Evolutionary conservation across 2,797 vertebrate genomes (phyloP), one percentile per base, ranked within the genome.

Genomic region (Phalloptychus januarius): DNA sequence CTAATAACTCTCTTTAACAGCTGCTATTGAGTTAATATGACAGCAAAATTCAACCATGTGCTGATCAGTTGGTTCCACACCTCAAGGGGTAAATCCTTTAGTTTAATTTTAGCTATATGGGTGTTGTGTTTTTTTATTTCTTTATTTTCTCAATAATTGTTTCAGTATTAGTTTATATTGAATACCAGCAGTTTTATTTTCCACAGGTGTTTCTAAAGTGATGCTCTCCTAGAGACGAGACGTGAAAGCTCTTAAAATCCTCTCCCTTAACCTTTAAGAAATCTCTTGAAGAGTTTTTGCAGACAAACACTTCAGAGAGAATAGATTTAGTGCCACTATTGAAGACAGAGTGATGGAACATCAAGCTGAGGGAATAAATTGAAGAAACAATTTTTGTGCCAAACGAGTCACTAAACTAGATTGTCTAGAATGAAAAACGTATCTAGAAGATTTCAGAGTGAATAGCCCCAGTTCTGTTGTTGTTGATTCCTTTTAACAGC

Each of bases 1-100:
- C 79, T 89, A 84, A 86, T 82, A 79, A 80, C 73, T 75, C 48
- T 56, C 15, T 76, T 82, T 80, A 71, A 86, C 76, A 81, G 45
- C 76, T 72, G 48, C 63, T 72, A 70, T 69, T 50, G 71, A 83
- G 52, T 56, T 38, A 16, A 75, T 40, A 72, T 40, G 72, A 76
- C 28, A 31, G n/a, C 77, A 83, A 78, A 72, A 71, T 77, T 56
- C 7, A 0, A 71, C 58, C 52, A n/a, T 77, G 36, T 77, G 79
- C 69, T 82, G 45, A 85, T 85, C 42, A 78, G 44, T 77, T 73
- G 69, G 65, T 80, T 83, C 42, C 71, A 79, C 45, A 78, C 79
- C 42, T 65, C 33, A 40, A 42, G 67, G 31, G 45, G 61, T 65
- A 7, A 45, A 46, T 56, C 15, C 23, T 71, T 87, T 78, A 38